Percentiles rank a stretch among this genome's conserved stretches.
Conservation (phyloP, 1,140 invertebrate species). For the Adelges cooleyi region DNA sequence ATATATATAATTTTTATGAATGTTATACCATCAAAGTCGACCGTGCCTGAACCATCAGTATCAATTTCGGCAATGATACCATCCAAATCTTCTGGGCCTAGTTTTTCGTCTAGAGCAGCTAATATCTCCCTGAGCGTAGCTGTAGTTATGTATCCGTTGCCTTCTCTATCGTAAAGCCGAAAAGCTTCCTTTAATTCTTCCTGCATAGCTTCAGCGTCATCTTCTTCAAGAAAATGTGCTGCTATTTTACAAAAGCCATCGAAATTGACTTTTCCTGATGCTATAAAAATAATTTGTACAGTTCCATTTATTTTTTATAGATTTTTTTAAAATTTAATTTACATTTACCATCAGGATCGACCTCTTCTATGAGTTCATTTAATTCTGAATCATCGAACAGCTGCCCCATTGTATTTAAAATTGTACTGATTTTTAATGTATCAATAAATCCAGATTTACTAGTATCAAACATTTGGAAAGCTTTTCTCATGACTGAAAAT, state of each 20-base stretch:
- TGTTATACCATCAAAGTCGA: constrained; percentile 68
- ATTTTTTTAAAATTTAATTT: background rate
- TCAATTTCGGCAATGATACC: constrained; percentile 90
- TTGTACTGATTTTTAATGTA: constrained; percentile 75
- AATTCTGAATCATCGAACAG: constrained; percentile 79
- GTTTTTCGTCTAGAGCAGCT: constrained; percentile 78
- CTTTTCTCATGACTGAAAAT: constrained; percentile 64
- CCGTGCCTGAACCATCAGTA: constrained; percentile 83
- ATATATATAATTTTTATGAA: no score
- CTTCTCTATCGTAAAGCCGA: constrained; percentile 53
- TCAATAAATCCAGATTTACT: constrained; percentile 81
- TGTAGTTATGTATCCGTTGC: constrained; percentile 87
- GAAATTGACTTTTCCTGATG: constrained; percentile 79
- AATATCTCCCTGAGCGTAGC: constrained; percentile 81
- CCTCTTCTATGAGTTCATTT: constrained; percentile 67
- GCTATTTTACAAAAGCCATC: constrained; percentile 85
- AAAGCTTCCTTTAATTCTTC: constrained; percentile 92
- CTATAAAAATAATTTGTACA: constrained; percentile 37
- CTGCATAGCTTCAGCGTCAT: constrained; percentile 84
- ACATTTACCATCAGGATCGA: constrained; percentile 62
- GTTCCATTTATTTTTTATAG: background rate
- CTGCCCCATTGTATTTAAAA: constrained; percentile 87
- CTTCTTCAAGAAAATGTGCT: constrained; percentile 77
- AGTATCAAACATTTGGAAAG: constrained; percentile 90
- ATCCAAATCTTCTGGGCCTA: constrained; percentile 69